These are phyloP conservation scores for Oscheius sp. DNA, from an alignment of 2,888 invertebrate genomes.

Conservation along the genomic window DNA sequence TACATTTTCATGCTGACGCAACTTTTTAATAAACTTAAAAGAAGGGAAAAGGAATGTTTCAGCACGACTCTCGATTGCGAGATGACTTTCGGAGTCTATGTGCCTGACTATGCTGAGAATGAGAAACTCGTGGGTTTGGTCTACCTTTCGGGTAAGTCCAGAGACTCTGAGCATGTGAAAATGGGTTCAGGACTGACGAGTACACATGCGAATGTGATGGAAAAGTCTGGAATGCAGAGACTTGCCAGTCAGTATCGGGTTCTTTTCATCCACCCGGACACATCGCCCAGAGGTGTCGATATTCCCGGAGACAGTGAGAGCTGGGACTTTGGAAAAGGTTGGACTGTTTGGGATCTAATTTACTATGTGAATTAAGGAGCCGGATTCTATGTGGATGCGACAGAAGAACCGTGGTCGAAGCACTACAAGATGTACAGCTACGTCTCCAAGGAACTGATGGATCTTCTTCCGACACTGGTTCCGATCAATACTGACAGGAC, in stretches of 20 bases:
- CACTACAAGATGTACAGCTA: conserved; percentile 96
- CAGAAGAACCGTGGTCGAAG: conserved; percentile 88
- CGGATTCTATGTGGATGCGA: conserved; percentile 94
- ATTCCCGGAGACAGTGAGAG: conserved; percentile 90
- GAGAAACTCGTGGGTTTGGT: conserved; percentile 63
- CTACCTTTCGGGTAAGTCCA: conserved; percentile 75
- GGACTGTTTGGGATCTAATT: neutral
- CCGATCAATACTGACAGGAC: conserved; percentile 43
- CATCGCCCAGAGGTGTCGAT: conserved; percentile 83
- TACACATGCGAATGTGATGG: conserved; percentile 93
- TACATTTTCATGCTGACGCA: no score
- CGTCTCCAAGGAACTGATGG: conserved; percentile 77
- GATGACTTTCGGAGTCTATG: conserved; percentile 91
- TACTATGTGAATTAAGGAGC: conserved; percentile 76
- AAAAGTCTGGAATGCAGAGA: conserved; percentile 93
- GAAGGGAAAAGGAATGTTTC: conserved; percentile 31
- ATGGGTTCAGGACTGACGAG: conserved; percentile 80
- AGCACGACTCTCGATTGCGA: conserved; percentile 84
- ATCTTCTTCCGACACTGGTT: conserved; percentile 41
- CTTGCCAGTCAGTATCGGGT: conserved; percentile 81
- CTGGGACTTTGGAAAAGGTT: conserved; percentile 91
- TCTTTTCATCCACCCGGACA: conserved; percentile 92
- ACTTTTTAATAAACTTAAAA: conserved; percentile 12
- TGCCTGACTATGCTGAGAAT: conserved; percentile 82
- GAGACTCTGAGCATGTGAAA: conserved; percentile 24